Base-by-base conservation (phyloP, 2,113 vertebrate genomes). In the Kryptolebias marmoratus region DNA sequence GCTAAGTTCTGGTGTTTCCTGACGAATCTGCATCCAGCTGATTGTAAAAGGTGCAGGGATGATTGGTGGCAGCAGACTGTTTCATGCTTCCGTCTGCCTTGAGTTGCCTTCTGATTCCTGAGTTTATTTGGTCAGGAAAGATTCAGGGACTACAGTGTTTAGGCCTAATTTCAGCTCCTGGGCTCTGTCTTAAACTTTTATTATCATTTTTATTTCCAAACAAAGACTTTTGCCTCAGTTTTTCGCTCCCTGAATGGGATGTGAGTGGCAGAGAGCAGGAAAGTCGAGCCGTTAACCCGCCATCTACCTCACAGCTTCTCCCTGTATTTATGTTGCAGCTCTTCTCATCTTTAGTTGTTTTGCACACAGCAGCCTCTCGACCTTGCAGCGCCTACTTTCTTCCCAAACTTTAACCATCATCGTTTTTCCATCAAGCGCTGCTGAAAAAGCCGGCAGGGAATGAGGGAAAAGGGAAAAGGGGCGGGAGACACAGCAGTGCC, bases 401-500 rank as follows among this genome's bases (percentile, higher is more conserved):
- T 58, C 75, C 81, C 27, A 36, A 82, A 53, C 77, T 84, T 92
- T 91, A 88, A 91, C 84, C 81, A 82, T 89, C 82, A 73, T 65
- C 39, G 90, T 93, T 93, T 93, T 92, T 93, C 89, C 91, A 93
- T 92, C 85, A 88, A 93, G 89, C 88, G 70, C 84, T 90, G 87
- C 89, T 87, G 87, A 90, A 89, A 85, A 80, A 90, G 84, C 74
- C 73, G 39, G 42, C 80, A 87, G 84, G 81, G 88, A 85, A 73
- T 77, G 77, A 86, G 80, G 72, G 79, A 79, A 59, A 67, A 58
- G 74, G 64, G 70, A 39, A 44, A 71, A 68, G 55, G 80, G 16
- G 64, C 31, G 76, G 79, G 74, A 70, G 42, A 86, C 84, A 76
- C 83, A 83, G 83, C 84, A 86, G 84, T 82, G 83, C 83, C 74